These are phyloP conservation scores for Carcharodon carcharias DNA, from an alignment of 2,797 vertebrate species.

Conservation along the genomic window DNA sequence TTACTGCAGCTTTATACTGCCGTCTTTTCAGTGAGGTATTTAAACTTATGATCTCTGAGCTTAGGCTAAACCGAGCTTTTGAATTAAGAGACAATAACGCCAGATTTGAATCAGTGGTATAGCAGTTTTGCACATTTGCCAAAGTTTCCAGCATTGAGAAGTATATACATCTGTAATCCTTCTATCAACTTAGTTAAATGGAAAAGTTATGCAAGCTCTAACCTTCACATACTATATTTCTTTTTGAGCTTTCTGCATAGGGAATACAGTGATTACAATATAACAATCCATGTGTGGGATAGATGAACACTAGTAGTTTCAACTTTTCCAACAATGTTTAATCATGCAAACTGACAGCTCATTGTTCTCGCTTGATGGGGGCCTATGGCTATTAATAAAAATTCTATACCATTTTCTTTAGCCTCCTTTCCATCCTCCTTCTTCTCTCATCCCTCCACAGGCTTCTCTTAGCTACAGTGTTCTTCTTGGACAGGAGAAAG, in stretches of 20 bases:
- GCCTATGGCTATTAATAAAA: not conserved
- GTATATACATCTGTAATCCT: slow-evolving; percentile 83
- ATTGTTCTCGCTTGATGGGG: not conserved
- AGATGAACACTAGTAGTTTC: slow-evolving; percentile 23
- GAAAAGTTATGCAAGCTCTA: slow-evolving; percentile 82
- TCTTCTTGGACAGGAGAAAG: not conserved
- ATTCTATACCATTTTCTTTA: not conserved
- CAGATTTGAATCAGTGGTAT: slow-evolving; percentile 68
- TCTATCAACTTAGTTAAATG: slow-evolving; percentile 76
- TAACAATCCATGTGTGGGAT: not conserved
- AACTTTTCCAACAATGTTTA: not conserved
- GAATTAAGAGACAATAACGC: slow-evolving; percentile 87
- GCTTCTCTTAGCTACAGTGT: not conserved
- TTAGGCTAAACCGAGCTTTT: slow-evolving; percentile 82
- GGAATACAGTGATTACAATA: slow-evolving; percentile 39
- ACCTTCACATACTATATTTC: slow-evolving; percentile 74
- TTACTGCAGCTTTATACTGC: not conserved
- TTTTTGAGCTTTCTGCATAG: slow-evolving; percentile 69
- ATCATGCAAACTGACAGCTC: not conserved
- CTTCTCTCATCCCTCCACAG: not conserved
- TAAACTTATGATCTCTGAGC: slow-evolving; percentile 75
- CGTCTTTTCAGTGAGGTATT: slow-evolving; percentile 56
- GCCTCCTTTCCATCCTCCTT: no score
- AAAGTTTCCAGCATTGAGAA: slow-evolving; percentile 75
- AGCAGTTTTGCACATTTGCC: slow-evolving; percentile 75